Conservation (phyloP, 2,113 vertebrate species). For the Petaurus breviceps region DNA sequence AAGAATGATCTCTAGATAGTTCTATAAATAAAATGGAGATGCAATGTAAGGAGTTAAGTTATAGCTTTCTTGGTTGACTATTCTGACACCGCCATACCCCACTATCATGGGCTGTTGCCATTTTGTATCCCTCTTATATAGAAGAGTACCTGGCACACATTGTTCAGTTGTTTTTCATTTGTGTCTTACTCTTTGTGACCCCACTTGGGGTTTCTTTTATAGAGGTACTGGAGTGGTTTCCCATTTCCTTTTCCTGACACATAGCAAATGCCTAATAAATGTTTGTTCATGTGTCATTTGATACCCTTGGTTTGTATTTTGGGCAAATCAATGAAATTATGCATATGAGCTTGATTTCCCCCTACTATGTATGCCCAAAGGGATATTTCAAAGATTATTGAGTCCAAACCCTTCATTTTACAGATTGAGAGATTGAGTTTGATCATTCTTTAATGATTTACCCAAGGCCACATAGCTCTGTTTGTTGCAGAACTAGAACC, state of each 20-base stretch:
- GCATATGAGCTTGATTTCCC: neutral
- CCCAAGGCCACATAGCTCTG: neutral
- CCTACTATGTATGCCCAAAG: neutral
- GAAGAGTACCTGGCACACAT: neutral
- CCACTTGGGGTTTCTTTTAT: neutral
- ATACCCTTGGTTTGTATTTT: neutral
- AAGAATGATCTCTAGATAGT: neutral
- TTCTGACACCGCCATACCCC: neutral
- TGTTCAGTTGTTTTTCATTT: neutral
- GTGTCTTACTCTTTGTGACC: neutral
- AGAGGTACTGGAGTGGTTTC: neutral
- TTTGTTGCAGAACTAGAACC: neutral
- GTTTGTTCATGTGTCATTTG: neutral
- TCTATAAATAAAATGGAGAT: constrained; percentile 17
- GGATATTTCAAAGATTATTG: neutral
- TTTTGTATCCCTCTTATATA: neutral
- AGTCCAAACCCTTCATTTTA: neutral
- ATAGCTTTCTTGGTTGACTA: neutral
- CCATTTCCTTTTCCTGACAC: neutral
- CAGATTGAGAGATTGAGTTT: neutral
- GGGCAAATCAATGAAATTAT: neutral
- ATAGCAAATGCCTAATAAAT: neutral
- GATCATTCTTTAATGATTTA: neutral
- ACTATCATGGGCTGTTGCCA: neutral
- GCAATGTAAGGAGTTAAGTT: neutral